phyloP scores from a whole-genome alignment of 2,888 invertebrate genomes.

The Sycophila texana region DNA sequence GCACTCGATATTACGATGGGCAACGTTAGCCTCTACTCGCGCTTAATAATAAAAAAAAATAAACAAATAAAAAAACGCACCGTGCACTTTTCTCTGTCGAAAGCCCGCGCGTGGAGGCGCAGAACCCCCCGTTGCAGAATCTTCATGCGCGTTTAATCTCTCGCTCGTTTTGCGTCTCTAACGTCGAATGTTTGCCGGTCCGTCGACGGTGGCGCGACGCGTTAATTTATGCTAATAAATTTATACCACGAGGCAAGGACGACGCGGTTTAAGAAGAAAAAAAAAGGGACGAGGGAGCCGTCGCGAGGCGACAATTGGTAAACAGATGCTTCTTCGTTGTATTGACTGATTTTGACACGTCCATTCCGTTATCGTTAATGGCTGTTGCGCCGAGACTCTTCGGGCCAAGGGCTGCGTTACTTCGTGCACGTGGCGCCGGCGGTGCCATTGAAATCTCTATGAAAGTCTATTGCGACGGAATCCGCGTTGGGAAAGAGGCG shows the following conservation, averaged over 20 bases:
- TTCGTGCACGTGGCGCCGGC: too few species aligned
- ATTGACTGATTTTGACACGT: constrained; percentile 34
- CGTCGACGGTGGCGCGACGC: neutral
- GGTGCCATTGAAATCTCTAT: too few species aligned
- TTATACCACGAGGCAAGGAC: constrained; percentile 31
- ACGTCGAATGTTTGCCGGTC: neutral
- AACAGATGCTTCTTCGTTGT: constrained; percentile 13
- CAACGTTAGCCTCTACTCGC: too few species aligned
- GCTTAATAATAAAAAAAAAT: too few species aligned
- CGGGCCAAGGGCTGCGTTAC: too few species aligned
- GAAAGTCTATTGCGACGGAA: too few species aligned
- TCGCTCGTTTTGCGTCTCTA: neutral
- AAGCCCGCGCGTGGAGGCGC: too few species aligned
- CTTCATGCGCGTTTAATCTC: neutral
- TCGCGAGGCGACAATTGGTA: constrained; percentile 15
- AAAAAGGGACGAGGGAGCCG: neutral
- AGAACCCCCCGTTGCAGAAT: neutral
- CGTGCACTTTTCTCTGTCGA: too few species aligned
- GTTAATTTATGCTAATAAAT: constrained; percentile 50
- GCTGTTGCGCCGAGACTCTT: neutral
- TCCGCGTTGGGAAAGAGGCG: too few species aligned
- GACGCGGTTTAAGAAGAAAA: neutral
- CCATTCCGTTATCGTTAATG: neutral
- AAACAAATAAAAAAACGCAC: too few species aligned
- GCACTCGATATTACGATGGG: too few species aligned